Evolutionary conservation across 2,113 vertebrate genomes (phyloP).

Genomic region (Archocentrus centrarchus): DNA sequence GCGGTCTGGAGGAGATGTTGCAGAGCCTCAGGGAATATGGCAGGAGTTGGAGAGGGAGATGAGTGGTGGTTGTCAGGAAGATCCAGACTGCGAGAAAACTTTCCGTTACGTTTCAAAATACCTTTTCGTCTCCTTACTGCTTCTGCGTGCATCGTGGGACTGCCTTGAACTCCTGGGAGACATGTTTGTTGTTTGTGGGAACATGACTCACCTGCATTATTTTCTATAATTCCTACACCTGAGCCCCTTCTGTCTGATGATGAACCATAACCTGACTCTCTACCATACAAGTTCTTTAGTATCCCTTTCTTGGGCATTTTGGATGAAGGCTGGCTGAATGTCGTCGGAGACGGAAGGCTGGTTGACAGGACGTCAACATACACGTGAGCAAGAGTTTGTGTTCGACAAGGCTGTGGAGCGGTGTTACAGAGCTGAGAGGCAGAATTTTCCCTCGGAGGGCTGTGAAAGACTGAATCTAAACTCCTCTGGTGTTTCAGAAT

Average conservation of each 20-base stretch:
- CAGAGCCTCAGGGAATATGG: constrained; percentile 68
- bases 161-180: constrained; percentile 43
- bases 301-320: constrained; percentile 85
- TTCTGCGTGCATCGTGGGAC: constrained; percentile 58
- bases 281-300: constrained; percentile 77
- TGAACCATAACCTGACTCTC: constrained; percentile 69
- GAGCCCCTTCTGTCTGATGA: constrained; percentile 60
- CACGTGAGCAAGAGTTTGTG: constrained; percentile 31
- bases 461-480: constrained; percentile 77
- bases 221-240: constrained; percentile 26
- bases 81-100: constrained; percentile 82
- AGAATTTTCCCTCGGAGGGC: constrained; percentile 46
- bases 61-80: constrained; percentile 59
- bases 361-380: constrained; percentile 37
- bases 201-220: constrained; percentile 1
- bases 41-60: neutral
- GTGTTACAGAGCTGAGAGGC: constrained; percentile 33
- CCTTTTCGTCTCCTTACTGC: constrained; percentile 78
- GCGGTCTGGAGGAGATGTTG: constrained; percentile 69
- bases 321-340: constrained; percentile 71
- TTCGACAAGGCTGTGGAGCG: constrained; percentile 29
- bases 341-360: constrained; percentile 43
- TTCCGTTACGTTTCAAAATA: constrained; percentile 83
- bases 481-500: constrained; percentile 83
- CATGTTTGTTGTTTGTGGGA: constrained; percentile 26